A percentile compares a stretch with the other conserved stretches of the same genome.
Conservation (phyloP, 2,888 invertebrate species). For the Sesia bembeciformis region DNA sequence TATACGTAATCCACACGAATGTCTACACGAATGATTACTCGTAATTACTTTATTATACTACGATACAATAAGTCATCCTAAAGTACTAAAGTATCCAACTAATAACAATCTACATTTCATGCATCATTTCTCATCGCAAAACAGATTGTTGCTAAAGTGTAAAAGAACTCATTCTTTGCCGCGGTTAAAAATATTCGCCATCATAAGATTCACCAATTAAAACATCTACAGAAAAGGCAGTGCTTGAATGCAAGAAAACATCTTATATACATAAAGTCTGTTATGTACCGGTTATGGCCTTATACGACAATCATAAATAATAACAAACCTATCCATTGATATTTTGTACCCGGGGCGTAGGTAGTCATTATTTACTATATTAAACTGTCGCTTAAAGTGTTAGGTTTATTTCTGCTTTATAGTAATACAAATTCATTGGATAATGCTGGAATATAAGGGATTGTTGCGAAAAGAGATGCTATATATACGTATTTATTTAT, state of each 20-base stretch:
- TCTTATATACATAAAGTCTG: neutral
- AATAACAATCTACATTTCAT: neutral
- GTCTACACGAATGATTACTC: too few relatives aligned
- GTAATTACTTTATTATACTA: too few relatives aligned
- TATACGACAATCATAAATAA: slow-evolving; percentile 1
- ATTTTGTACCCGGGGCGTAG: neutral
- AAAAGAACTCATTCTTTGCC: slow-evolving; percentile 1
- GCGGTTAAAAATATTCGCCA: slow-evolving; percentile 11
- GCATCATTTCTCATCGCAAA: neutral
- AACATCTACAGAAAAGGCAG: slow-evolving; percentile 11
- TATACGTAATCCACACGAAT: too few relatives aligned
- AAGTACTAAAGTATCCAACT: too few relatives aligned
- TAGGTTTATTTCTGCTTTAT: neutral
- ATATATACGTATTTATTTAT: too few relatives aligned
- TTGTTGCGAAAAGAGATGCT: too few relatives aligned
- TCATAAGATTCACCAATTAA: slow-evolving; percentile 16
- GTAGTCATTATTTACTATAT: neutral
- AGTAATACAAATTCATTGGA: too few relatives aligned
- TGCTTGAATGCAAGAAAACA: neutral
- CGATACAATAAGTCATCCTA: too few relatives aligned
- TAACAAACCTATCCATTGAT: neutral
- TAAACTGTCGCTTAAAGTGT: neutral
- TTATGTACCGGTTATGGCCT: neutral
- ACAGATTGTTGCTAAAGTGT: neutral
- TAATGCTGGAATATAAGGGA: too few relatives aligned